These are phyloP conservation scores for Leucosticte australis DNA, from an alignment of 2,113 vertebrate genomes.

Conservation along the genomic window DNA sequence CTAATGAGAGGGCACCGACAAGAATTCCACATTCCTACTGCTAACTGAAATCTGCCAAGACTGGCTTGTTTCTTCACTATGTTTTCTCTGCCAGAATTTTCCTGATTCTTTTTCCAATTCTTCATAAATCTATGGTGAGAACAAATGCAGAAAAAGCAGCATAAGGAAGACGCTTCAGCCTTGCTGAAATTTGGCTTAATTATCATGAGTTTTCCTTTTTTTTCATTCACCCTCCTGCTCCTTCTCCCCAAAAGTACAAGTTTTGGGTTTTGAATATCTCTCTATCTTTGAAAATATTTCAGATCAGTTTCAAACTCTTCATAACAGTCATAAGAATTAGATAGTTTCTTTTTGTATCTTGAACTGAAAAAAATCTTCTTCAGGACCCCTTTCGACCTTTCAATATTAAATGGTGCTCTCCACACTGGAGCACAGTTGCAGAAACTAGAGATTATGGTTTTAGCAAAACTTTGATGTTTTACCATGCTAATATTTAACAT, in stretches of 20 bases:
- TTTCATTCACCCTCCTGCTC: constrained; percentile 47
- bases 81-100: constrained; percentile 65
- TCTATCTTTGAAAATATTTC: constrained; percentile 21
- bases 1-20: constrained; percentile 54
- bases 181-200: constrained; percentile 61
- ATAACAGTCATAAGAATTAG: not conserved
- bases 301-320: not conserved
- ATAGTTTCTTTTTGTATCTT: not conserved
- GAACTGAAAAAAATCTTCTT: not conserved
- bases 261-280: constrained; percentile 14
- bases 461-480: not conserved
- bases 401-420: not conserved
- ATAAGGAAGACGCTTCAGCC: constrained; percentile 58
- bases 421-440: not conserved
- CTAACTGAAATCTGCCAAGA: constrained; percentile 64
- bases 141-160: constrained; percentile 62
- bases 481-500: not conserved
- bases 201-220: constrained; percentile 33
- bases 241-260: constrained; percentile 37
- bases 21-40: constrained; percentile 58
- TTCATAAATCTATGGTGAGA: constrained; percentile 60
- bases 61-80: constrained; percentile 34
- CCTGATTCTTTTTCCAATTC: constrained; percentile 61
- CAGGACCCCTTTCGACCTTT: not conserved
- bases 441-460: not conserved